A percentile compares a stretch with the other conserved stretches of the same genome.
Conservation (phyloP, 2,113 vertebrate species). For the Miniopterus natalensis region DNA sequence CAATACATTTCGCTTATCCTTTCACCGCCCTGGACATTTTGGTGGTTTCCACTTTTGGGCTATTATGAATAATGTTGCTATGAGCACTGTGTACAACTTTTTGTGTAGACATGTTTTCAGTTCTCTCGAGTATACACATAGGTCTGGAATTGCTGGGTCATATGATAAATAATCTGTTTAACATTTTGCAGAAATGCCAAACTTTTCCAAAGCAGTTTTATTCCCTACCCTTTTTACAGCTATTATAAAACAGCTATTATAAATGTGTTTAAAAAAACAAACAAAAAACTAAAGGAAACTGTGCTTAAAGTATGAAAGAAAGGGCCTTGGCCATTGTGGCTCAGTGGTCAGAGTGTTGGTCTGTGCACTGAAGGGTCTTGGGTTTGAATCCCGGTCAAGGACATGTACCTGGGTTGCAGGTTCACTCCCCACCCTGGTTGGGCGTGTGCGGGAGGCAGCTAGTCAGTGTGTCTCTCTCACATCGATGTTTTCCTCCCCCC, state of each 20-base stretch:
- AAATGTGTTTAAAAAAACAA: background rate
- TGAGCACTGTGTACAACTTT: background rate
- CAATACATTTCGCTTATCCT: background rate
- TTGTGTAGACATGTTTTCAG: background rate
- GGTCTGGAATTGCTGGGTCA: background rate
- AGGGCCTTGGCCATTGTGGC: background rate
- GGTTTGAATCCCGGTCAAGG: too few relatives aligned
- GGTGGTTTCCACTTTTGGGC: background rate
- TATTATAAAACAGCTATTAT: background rate
- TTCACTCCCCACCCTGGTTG: too few relatives aligned
- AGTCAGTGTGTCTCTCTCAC: too few relatives aligned
- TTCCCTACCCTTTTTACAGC: background rate
- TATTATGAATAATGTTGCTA: background rate
- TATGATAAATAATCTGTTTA: background rate
- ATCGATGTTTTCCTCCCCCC: too few relatives aligned
- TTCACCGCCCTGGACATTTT: background rate
- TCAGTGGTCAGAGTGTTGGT: too few relatives aligned
- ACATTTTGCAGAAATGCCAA: background rate
- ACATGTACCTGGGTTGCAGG: too few relatives aligned
- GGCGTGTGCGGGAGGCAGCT: too few relatives aligned
- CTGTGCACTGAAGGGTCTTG: too few relatives aligned
- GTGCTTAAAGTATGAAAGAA: background rate
- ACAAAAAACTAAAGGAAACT: background rate
- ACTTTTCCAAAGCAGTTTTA: background rate
- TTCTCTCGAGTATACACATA: background rate